Evolutionary conservation across 2,113 vertebrate genomes (phyloP).

Genomic region (Perca flavescens): DNA sequence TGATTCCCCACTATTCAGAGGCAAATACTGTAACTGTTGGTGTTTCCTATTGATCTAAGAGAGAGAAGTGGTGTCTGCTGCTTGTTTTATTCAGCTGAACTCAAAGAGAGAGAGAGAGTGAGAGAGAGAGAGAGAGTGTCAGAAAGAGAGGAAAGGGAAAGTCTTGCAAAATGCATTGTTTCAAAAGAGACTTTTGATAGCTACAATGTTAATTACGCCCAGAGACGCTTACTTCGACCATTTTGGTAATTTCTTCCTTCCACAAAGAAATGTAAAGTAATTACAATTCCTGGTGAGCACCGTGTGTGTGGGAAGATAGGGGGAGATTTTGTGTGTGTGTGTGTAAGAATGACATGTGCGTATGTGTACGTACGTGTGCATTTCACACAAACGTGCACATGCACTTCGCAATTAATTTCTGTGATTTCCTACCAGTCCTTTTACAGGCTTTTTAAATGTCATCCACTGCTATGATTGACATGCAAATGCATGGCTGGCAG

Average conservation of each 20-base stretch:
- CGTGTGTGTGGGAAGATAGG: slow-evolving; percentile 37
- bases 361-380: slow-evolving; percentile 7
- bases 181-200: slow-evolving; percentile 64
- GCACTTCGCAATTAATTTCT: slow-evolving; percentile 77
- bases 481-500: slow-evolving; percentile 79
- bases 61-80: slow-evolving; percentile 19
- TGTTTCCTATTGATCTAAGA: slow-evolving; percentile 46
- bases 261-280: slow-evolving; percentile 67
- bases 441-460: slow-evolving; percentile 84
- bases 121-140: not conserved
- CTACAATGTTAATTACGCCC: slow-evolving; percentile 61
- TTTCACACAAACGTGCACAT: slow-evolving; percentile 33
- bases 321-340: slow-evolving; percentile 33
- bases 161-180: slow-evolving; percentile 54
- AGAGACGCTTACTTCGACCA: slow-evolving; percentile 61
- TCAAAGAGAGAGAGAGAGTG: slow-evolving; percentile 4
- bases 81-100: slow-evolving; percentile 14
- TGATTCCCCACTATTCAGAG: slow-evolving; percentile 21
- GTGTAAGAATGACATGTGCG: not conserved
- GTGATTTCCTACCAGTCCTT: slow-evolving; percentile 79
- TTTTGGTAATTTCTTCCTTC: slow-evolving; percentile 50
- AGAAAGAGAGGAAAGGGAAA: slow-evolving; percentile 7
- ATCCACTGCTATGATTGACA: slow-evolving; percentile 79
- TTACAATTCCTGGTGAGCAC: slow-evolving; percentile 69
- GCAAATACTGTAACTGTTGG: slow-evolving; percentile 25